Evolutionary conservation across 2,113 vertebrate genomes (phyloP), one percentile per base, ranked within the genome.

Genomic region (Pelodiscus sinensis): DNA sequence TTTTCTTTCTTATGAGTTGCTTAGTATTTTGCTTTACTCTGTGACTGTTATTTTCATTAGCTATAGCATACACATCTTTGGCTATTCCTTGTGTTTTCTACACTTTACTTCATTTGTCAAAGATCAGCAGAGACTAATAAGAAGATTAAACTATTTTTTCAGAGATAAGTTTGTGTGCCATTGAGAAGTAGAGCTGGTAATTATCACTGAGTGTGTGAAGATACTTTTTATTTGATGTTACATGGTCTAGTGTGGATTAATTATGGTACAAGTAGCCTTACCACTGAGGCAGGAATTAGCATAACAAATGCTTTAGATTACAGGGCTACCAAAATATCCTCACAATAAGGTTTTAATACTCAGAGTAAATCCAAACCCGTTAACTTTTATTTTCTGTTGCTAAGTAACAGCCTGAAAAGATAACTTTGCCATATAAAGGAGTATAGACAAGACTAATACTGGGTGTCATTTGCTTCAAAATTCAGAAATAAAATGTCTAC

Each of bases 191-290:
- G 91, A 97, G 80, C 92, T 97, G 92, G 94, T 98, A 97, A 97
- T 97, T 97, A 96, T 94, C 73, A 85, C 85, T 92, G 87, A 95
- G 97, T 94, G 80, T 97, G 85, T 88, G 94, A 96, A 97, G 94
- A 89, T 96, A 94, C 88, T 96, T 97, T 44, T 90, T 92, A 93
- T 97, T 98, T 96, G 93, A 94, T 96, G 87, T 93, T 97, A 79
- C 77, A 4, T 90, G 90, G 88, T 92, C 89, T 96, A 88, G 92
- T 94, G 93, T 95, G 85, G 87, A 81, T 97, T 97, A 94, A 96
- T 97, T 97, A 96, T 68, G 81, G 84, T 95, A 95, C 84, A 97
- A 96, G 93, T 96, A 95, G 87, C 91, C 93, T 94, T 94, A 91
- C 94, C 78, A 97, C 90, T 87, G 92, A 94, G 91, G 85, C 84